These are phyloP conservation scores for Ianthella basta DNA, from an alignment of 37 sponge, comb jelly and placozoan genomes.

Conservation along the genomic window DNA sequence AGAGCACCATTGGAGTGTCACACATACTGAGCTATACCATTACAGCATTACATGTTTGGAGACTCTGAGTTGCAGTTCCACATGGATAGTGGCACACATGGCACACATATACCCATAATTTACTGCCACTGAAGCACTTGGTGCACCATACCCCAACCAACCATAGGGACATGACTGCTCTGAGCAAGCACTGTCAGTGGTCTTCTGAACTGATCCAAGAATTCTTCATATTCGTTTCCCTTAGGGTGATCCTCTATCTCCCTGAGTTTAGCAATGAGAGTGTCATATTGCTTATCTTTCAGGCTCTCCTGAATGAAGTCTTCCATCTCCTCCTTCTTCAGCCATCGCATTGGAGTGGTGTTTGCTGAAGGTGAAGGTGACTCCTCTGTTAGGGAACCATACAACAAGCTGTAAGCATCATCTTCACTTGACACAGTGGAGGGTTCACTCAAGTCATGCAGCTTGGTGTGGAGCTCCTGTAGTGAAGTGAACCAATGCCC, in stretches of 20 bases:
- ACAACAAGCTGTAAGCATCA: not conserved
- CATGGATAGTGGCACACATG: too few relatives aligned
- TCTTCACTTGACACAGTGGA: not conserved
- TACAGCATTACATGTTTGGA: too few relatives aligned
- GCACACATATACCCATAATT: not conserved
- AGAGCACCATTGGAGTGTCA: too few relatives aligned
- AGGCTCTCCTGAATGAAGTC: constrained; percentile 16
- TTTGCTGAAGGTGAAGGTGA: not conserved
- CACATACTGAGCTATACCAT: too few relatives aligned
- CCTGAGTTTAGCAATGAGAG: constrained; percentile 43
- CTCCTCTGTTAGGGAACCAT: not conserved
- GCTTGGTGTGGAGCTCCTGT: too few relatives aligned
- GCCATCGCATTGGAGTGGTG: constrained; percentile 9
- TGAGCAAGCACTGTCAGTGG: not conserved
- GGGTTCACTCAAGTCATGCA: too few relatives aligned
- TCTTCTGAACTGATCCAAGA: constrained; percentile 46
- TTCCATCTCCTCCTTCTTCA: constrained; percentile 27
- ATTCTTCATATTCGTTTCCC: not conserved
- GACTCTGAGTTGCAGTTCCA: too few relatives aligned
- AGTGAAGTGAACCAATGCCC: too few relatives aligned
- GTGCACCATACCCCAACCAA: not conserved
- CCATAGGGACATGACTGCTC: too few relatives aligned
- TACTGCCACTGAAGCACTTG: not conserved
- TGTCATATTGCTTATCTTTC: constrained; percentile 32
- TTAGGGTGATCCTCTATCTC: constrained; percentile 11